These are phyloP conservation scores for Mormyrops boulengeri DNA, from an alignment of 2,797 vertebrate genomes.

Conservation along the genomic window DNA sequence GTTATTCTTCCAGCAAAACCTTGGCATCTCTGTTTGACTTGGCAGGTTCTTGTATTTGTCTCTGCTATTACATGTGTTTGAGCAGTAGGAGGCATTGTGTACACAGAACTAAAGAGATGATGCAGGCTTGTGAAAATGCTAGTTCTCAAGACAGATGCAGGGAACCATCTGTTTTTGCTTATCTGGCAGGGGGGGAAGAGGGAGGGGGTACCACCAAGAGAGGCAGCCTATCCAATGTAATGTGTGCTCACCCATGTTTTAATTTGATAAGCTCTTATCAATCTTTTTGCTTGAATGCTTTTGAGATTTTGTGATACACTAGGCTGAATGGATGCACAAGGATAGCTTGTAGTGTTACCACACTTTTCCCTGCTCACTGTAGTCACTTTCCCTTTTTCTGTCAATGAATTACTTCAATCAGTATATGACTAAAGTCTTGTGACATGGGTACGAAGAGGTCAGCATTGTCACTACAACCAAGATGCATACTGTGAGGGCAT, in stretches of 20 bases:
- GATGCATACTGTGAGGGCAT: background rate
- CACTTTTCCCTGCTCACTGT: background rate
- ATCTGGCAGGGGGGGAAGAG: background rate
- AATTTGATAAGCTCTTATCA: background rate
- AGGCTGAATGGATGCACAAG: background rate
- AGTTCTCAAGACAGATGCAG: background rate
- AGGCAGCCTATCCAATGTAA: background rate
- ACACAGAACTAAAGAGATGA: background rate
- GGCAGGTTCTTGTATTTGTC: background rate
- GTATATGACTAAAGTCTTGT: background rate
- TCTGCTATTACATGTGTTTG: background rate
- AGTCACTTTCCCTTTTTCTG: background rate
- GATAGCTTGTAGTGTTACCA: background rate
- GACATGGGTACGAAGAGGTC: background rate
- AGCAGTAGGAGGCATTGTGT: background rate
- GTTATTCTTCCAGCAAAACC: constrained; percentile 3
- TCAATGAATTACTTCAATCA: background rate
- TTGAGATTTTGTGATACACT: background rate
- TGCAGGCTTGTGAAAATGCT: background rate
- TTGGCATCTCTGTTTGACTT: background rate
- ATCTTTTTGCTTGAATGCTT: background rate
- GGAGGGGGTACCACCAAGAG: background rate
- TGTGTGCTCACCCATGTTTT: background rate
- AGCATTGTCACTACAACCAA: background rate
- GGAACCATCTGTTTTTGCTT: background rate